Evolutionary conservation across 2,797 vertebrate species (phyloP), one percentile per base, ranked within the genome.

Genomic region (Lacerta agilis): DNA sequence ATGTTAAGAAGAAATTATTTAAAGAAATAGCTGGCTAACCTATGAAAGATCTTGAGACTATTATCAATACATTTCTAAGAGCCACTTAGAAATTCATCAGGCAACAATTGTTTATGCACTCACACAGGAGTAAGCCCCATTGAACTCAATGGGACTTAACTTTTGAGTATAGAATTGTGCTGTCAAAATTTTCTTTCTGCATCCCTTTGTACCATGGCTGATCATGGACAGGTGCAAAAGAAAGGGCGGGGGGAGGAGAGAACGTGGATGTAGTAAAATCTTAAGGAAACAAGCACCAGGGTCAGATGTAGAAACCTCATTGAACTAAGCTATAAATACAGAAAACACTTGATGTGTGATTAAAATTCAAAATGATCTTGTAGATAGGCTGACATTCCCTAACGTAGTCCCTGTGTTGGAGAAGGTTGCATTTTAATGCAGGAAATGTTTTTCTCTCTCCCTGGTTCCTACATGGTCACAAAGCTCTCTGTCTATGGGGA

Each of bases 351-450:
- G 33, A 18, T 8, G 38, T 82, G 69, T 69, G 29, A 38, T 13
- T 36, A 55, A 33, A 72, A 71, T 25, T 61, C 83, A 1, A 29
- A 15, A 8, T 76, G 27, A 41, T 67, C 0, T 45, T 9, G 20
- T n/a, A 72, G 2, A 49, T 55, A 75, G 20, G 49, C 85, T 64
- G 49, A 67, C 20, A 36, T 43, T 75, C 8, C 29, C 27, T 76
- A 36, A 33, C 79, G n/a, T 25, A 86, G 78, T 83, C 61, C 86
- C 85, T 92, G 89, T 83, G 43, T 86, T 79, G 86, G 89, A 90
- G 78, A 87, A 75, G 78, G 92, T 95, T 95, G 95, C 96, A 96
- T 97, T 96, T 95, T 97, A 94, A 97, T 97, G 94, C 97, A 97
- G 97, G 95, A 96, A 97, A 95, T 97, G 96, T 96, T 97, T 97